These are phyloP conservation scores for Cheirogaleus medius DNA, from an alignment of 2,113 vertebrate genomes.

Conservation along the genomic window DNA sequence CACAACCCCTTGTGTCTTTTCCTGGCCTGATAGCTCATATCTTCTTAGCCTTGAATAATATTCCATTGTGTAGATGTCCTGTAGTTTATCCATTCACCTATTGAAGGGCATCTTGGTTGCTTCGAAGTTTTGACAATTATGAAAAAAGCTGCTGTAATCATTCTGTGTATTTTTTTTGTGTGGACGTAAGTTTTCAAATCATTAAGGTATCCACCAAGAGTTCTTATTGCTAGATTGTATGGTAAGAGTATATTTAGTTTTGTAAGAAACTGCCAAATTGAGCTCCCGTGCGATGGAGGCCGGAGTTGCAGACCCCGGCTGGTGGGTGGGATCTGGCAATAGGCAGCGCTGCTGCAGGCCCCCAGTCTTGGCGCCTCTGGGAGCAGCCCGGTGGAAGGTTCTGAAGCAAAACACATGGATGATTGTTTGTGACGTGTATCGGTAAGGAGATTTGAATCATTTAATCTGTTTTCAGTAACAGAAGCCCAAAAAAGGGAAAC, in stretches of 20 bases:
- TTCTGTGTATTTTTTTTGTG: neutral
- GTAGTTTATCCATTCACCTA: neutral
- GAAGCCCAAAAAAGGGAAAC: conserved; percentile 73
- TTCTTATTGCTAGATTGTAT: neutral
- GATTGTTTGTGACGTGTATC: conserved; percentile 91
- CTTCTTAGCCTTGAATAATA: neutral
- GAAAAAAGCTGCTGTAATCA: neutral
- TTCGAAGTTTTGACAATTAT: neutral
- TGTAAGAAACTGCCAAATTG: neutral
- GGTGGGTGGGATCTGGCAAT: too few relatives aligned
- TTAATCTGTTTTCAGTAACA: conserved; percentile 92
- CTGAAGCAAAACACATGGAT: conserved; percentile 89
- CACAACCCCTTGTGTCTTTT: neutral
- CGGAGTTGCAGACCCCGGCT: too few relatives aligned
- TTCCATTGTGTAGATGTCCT: neutral
- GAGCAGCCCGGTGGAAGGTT: conserved; percentile 84
- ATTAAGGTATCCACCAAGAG: neutral
- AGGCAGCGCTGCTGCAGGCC: too few relatives aligned
- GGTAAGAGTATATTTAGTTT: neutral
- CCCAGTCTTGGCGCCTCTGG: too few relatives aligned
- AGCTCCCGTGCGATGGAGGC: too few relatives aligned
- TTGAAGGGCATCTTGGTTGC: neutral
- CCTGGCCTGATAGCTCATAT: neutral
- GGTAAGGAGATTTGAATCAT: conserved; percentile 93
- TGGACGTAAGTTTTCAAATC: neutral